Base-by-base conservation (phyloP, 2,888 invertebrate species). In the Pyrocoelia pectoralis region DNA sequence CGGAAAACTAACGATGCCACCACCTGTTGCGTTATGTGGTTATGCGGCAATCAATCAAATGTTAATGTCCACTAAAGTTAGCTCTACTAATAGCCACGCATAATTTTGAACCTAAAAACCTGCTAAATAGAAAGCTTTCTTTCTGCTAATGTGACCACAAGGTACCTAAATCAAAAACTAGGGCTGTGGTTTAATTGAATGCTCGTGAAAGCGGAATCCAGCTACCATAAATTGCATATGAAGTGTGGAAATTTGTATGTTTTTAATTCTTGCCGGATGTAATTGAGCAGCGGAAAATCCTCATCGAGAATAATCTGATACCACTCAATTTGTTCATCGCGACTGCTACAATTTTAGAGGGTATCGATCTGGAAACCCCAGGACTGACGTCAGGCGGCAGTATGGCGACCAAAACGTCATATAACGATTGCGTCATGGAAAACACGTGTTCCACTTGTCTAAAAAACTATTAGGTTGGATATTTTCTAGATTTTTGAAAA, bases 351-450 rank as follows among this genome's bases (percentile, higher is more conserved):
- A 75, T 74, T n/a, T 74, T 74, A 41, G 68, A 70, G 24, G 61
- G 64, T 77, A 76, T 75, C 75, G 74, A 74, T 74, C 76, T 63
- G 61, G 67, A 57, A 63, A 70, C 29, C 55, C 65, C 28, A 49
- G 48, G 14, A 66, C 75, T 81, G 81, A 83, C 83, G 83, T 83
- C 83, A 83, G 77, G 69, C 77, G 77, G 72, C 79, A 82, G 83
- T 79, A 83, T 83, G 83, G 83, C 82, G 80, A 73, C 73, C 71
- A 78, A 82, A 81, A 83, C 82, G 81, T 82, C 82, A 81, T 52
- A 74, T 69, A 67, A 69, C 70, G 69, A 70, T 68, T 71, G 73
- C 72, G 73, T 73, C 73, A 73, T 69, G 41, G 33, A 68, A 62
- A 65, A 64, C 73, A 73, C 70, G 73, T 72, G 73, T 67, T 68